phyloP scores from a whole-genome alignment of 1,140 invertebrate genomes.

The Bombus haemorrhoidalis region DNA sequence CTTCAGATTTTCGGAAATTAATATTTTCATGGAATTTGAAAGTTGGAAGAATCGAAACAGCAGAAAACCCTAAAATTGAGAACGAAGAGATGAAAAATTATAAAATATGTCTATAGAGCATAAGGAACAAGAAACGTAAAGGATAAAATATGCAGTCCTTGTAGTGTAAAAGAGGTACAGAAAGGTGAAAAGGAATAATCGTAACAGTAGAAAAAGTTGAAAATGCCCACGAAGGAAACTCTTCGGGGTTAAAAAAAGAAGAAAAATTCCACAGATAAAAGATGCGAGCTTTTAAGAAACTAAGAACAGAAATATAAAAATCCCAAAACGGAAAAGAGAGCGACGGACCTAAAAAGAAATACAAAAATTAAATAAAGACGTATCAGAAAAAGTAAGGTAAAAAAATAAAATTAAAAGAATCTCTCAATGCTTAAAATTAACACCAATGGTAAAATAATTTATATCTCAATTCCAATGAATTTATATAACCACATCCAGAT shows the following conservation, averaged over 20 bases:
- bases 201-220: too few species aligned
- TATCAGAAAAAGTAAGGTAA: neutral
- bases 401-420: neutral
- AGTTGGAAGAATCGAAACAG: too few species aligned
- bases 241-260: neutral
- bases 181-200: neutral
- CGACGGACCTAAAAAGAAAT: too few species aligned
- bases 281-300: too few species aligned
- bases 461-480: neutral
- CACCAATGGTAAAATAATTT: neutral
- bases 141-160: too few species aligned
- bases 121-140: neutral
- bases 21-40: neutral
- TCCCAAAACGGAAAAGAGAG: too few species aligned
- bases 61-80: too few species aligned
- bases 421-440: neutral
- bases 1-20: neutral
- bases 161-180: neutral
- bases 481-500: neutral
- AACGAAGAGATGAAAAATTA: too few species aligned
- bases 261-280: too few species aligned
- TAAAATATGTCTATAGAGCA: too few species aligned
- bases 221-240: neutral
- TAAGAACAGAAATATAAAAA: too few species aligned
- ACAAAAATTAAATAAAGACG: too few species aligned